Percentiles rank a stretch among this genome's conserved stretches.
Conservation (phyloP, 2,797 vertebrate species). For the Pantherophis alleghaniensis region DNA sequence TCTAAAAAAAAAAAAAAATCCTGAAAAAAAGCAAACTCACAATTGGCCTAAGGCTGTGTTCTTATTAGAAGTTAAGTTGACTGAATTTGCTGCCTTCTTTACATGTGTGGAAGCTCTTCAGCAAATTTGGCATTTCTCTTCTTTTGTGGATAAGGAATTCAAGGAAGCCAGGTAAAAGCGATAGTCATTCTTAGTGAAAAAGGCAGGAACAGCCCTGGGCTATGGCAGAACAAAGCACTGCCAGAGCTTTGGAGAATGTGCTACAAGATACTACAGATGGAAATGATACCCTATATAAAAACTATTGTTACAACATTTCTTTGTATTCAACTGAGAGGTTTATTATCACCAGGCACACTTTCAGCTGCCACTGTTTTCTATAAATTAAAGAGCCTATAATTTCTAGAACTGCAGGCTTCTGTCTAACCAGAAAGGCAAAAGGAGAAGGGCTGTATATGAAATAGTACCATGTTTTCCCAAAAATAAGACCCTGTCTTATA, state of each 20-base stretch:
- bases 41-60: neutral
- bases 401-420: neutral
- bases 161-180: neutral
- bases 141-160: neutral
- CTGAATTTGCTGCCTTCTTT: neutral
- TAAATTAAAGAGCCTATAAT: neutral
- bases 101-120: neutral
- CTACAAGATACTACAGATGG: neutral
- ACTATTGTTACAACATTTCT: neutral
- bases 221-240: neutral
- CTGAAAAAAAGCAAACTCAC: neutral
- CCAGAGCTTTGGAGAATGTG: neutral
- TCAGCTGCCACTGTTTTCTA: neutral
- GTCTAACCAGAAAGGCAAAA: neutral
- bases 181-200: neutral
- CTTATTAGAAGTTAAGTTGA: neutral
- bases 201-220: neutral
- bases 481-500: no score
- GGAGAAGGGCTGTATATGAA: neutral
- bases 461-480: fast-evolving
- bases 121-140: neutral
- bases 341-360: neutral
- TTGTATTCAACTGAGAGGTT: neutral
- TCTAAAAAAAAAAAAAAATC: neutral
- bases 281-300: neutral